Evolutionary conservation across 2,888 invertebrate genomes (phyloP), one percentile per base, ranked within the genome.

Genomic region (Drosophila niveifrons): DNA sequence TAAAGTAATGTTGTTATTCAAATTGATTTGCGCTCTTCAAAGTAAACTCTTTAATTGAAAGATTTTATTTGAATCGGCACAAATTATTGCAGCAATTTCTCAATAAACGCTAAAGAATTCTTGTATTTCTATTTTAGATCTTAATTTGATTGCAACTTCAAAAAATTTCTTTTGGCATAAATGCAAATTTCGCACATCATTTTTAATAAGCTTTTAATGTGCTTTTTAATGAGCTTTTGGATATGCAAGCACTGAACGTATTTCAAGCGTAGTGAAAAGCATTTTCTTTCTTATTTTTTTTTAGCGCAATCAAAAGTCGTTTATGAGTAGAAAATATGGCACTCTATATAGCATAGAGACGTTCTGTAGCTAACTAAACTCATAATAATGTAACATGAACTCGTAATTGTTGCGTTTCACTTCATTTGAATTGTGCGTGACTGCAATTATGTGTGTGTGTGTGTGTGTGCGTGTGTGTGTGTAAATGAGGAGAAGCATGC

Each of bases 371-470:
- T 13, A 2, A 46, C 6, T 13, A 2, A 46, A 46, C 28, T 8
- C 39, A 10, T 2, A 39, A 39, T 13, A 39, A 41, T 41, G 39
- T 6, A 34, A 23, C 23, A 23, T 44, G n/a, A 41, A 29, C 31
- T 41, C 50, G 48, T 28, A 39, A 53, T 34, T 57, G 53, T 58
- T 63, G 23, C 47, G 56, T 63, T 53, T 64, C 44, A 44, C 46
- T 64, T 55, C 44, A 58, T 58, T 55, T 57, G 23, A 57, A 44
- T 65, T 65, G 65, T 74, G 74, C 74, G 74, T 74, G 74, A 71
- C 76, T 52, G 61, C 61, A 70, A 61, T 57, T 47, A 50, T 36
- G 48, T 41, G 55, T 23, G 23, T 23, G 6, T 6, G 23, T 0
- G 23, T 6, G 23, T 23, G 23, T 44, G 65, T 75, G 74, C 71